phyloP scores from a whole-genome alignment of 2,113 vertebrate species.

The Rhadina sibilatrix region DNA sequence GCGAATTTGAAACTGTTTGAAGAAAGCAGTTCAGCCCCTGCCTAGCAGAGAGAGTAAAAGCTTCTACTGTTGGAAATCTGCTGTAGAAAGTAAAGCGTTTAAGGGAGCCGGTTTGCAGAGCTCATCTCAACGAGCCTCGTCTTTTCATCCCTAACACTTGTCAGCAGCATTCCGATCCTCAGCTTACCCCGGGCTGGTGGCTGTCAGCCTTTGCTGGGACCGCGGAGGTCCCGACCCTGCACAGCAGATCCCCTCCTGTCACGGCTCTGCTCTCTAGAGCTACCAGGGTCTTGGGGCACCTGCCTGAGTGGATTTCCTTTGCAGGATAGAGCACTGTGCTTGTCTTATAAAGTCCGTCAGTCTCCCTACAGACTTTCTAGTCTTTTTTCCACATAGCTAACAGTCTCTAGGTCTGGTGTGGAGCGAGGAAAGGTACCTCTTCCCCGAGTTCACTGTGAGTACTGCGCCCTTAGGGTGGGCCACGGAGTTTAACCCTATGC shows the following conservation, averaged over 20 bases:
- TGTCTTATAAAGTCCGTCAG: neutral
- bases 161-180: neutral
- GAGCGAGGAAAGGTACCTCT: neutral
- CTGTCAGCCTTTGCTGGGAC: neutral
- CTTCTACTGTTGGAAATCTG: neutral
- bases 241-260: neutral
- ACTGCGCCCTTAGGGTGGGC: neutral
- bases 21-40: constrained; percentile 4
- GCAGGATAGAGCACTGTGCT: neutral
- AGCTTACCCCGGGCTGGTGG: neutral
- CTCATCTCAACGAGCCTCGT: neutral
- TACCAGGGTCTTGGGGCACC: neutral
- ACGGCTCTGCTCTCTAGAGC: neutral
- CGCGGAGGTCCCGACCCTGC: neutral
- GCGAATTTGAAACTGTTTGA: constrained; percentile 37
- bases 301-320: neutral
- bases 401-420: neutral
- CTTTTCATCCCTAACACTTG: neutral
- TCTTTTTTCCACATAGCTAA: neutral
- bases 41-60: constrained; percentile 25
- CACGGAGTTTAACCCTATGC: neutral
- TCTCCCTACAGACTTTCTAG: neutral
- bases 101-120: neutral
- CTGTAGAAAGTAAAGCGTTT: constrained; percentile 1
- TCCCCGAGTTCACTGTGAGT: neutral